phyloP scores from a whole-genome alignment of 2,113 vertebrate species.

The Leptobrachium ailaonicum region DNA sequence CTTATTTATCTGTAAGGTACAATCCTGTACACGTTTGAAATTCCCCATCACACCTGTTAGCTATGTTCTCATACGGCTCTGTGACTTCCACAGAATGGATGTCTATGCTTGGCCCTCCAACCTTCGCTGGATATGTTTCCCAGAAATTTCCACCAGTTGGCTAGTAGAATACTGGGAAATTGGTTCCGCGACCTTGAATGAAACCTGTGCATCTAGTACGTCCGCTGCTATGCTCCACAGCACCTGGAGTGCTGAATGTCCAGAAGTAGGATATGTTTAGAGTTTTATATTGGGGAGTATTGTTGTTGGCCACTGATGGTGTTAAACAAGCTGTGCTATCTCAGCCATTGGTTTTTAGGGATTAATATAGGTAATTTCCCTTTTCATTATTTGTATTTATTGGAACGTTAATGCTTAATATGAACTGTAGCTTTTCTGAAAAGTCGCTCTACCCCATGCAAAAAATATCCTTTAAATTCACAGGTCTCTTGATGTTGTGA shows the following conservation, averaged over 20 bases:
- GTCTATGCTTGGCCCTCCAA: not conserved
- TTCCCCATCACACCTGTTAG: not conserved
- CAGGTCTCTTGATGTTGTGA: no score
- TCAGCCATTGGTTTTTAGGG: not conserved
- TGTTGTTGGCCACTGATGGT: not conserved
- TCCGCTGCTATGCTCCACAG: not conserved
- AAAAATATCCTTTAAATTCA: no score
- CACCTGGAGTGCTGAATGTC: not conserved
- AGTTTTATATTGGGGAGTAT: not conserved
- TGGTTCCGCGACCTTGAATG: no score
- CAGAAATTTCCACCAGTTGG: not conserved
- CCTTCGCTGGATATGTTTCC: not conserved
- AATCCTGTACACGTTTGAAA: not conserved
- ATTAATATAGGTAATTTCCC: no score
- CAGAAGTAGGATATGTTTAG: not conserved
- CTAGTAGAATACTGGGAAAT: no score
- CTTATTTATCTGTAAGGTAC: constrained; percentile 43
- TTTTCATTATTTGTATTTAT: no score
- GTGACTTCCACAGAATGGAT: not conserved
- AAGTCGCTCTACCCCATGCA: no score
- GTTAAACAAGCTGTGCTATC: not conserved
- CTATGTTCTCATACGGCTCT: not conserved
- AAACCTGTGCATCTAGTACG: not conserved
- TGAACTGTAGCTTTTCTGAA: no score
- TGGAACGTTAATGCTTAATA: no score